These are phyloP conservation scores for Tachycineta bicolor DNA, from an alignment of 2,113 vertebrate species.

Conservation along the genomic window DNA sequence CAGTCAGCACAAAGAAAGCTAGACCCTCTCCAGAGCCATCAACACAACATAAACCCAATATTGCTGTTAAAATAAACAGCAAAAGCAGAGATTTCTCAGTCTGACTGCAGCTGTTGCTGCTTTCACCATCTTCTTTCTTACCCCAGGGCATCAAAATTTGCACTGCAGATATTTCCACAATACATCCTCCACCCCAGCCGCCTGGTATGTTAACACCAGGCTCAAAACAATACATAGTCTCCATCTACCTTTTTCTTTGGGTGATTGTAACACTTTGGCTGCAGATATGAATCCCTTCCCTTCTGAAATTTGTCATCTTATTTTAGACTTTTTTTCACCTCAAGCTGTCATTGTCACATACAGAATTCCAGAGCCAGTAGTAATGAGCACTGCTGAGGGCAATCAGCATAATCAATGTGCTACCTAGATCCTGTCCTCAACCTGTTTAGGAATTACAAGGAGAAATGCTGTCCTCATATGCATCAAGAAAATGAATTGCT, in stretches of 20 bases:
- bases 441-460: background rate
- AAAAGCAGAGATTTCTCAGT: background rate
- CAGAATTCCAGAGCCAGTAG: background rate
- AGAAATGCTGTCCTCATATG: background rate
- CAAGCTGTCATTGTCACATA: background rate
- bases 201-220: background rate
- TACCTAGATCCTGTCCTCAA: background rate
- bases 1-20: background rate
- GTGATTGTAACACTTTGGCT: background rate
- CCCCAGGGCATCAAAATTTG: background rate
- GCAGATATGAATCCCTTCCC: background rate
- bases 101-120: background rate
- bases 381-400: background rate
- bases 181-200: accelerated
- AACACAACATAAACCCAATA: background rate
- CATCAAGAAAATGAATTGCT: background rate
- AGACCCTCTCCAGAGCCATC: background rate
- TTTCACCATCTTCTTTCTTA: background rate
- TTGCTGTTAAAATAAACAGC: background rate
- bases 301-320: background rate
- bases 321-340: background rate
- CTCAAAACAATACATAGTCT: background rate
- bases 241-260: background rate
- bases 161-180: conserved; percentile 3
- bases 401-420: background rate